Evolutionary conservation across 2,888 invertebrate species (phyloP).

Genomic region (Polydesmus complanatus): DNA sequence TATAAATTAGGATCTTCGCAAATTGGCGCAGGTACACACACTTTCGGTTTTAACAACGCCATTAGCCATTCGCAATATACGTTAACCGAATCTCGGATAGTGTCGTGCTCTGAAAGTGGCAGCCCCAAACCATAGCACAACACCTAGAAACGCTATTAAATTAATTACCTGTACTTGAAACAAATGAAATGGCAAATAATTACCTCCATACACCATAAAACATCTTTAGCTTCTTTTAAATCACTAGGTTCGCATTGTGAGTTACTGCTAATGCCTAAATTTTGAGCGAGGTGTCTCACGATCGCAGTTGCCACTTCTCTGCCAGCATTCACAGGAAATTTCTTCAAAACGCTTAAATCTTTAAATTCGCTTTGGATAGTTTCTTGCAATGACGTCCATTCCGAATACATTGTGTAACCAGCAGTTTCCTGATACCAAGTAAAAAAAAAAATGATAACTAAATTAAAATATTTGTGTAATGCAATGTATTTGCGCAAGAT

Average conservation of each 20-base stretch:
- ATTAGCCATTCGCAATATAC: constrained; percentile 95
- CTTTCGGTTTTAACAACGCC: constrained; percentile 66
- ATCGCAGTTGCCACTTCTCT: constrained; percentile 67
- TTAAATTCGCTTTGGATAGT: constrained; percentile 32
- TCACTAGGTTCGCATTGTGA: constrained; percentile 72
- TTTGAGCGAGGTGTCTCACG: constrained; percentile 58
- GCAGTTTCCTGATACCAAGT: neutral
- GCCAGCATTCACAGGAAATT: constrained; percentile 55
- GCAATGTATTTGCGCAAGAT: no score
- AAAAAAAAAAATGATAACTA: no score
- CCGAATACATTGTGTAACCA: constrained; percentile 31
- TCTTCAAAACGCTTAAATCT: constrained; percentile 50
- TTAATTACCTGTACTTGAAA: no score
- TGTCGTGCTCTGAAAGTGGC: constrained; percentile 80
- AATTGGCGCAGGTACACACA: constrained; percentile 78
- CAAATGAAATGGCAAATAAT: no score
- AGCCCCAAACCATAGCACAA: constrained; percentile 83
- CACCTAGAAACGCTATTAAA: constrained; percentile 44
- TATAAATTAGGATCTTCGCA: constrained; percentile 79
- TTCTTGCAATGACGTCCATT: constrained; percentile 34
- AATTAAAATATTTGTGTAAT: no score
- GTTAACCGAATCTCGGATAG: constrained; percentile 87
- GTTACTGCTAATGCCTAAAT: constrained; percentile 48
- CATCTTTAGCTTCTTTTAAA: constrained; percentile 61
- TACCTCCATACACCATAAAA: constrained; percentile 58